A percentile compares a stretch with the other conserved stretches of the same genome.
Conservation (phyloP, 2,888 invertebrate species). For the Platynereis dumerilii region DNA sequence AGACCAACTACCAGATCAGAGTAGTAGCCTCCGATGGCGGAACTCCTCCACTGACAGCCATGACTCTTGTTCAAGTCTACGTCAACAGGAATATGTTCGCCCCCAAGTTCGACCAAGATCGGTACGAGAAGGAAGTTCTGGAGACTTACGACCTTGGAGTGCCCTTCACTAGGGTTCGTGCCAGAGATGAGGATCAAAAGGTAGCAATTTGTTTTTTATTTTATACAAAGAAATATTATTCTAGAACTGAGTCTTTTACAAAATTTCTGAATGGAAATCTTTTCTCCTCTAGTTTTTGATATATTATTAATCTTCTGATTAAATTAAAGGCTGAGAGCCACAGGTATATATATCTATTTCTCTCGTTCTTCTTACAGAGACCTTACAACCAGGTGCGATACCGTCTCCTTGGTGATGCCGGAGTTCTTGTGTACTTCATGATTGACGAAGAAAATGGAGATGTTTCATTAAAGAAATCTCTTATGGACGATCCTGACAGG, state of each 20-base stretch:
- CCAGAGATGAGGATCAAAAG: conserved; percentile 32
- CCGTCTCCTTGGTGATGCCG: conserved; percentile 24
- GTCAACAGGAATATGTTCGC: conserved; percentile 38
- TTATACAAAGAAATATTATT: background rate
- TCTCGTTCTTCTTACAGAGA: conserved; percentile 23
- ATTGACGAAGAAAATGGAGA: conserved; percentile 40
- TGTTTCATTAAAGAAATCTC: conserved; percentile 39
- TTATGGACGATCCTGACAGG: conserved; percentile 33
- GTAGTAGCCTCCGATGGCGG: conserved; percentile 48
- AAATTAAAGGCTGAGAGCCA: too few relatives aligned
- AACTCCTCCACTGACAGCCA: conserved; percentile 44
- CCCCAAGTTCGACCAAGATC: conserved; percentile 33
- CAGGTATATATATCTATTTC: too few relatives aligned
- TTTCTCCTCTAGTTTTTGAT: too few relatives aligned
- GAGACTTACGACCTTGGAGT: conserved; percentile 37
- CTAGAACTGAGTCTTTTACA: too few relatives aligned
- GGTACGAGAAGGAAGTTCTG: conserved; percentile 36
- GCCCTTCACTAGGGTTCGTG: conserved; percentile 30
- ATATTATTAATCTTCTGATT: too few relatives aligned
- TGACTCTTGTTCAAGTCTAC: conserved; percentile 30
- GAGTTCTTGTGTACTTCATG: conserved; percentile 41
- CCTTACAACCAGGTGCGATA: conserved; percentile 37
- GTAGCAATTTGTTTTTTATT: conserved; percentile 14
- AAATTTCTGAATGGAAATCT: too few relatives aligned
- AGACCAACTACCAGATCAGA: conserved; percentile 39